These are phyloP conservation scores for Acleris holmiana DNA, from an alignment of 2,888 invertebrate species.

Conservation along the genomic window DNA sequence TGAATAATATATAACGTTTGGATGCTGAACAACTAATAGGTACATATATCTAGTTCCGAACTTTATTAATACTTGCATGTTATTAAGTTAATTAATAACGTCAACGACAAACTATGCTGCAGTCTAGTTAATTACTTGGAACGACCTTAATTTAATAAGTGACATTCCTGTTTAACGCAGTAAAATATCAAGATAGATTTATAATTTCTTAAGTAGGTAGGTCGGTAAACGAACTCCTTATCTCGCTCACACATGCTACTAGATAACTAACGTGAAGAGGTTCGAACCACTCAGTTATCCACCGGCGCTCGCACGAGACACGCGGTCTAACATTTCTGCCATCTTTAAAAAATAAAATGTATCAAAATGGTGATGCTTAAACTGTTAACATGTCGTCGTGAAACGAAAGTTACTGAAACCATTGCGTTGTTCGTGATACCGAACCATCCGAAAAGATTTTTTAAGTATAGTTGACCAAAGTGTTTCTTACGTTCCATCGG, in stretches of 20 bases:
- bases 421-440: slow-evolving; percentile 74
- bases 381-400: slow-evolving; percentile 67
- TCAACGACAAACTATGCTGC: no score
- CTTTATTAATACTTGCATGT: no score
- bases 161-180: neutral
- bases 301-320: slow-evolving; percentile 48
- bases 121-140: no score
- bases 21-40: no score
- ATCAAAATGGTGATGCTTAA: slow-evolving; percentile 78
- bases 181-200: neutral
- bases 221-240: slow-evolving; percentile 36
- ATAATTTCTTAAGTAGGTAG: slow-evolving; percentile 25
- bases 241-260: slow-evolving; percentile 17
- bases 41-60: no score
- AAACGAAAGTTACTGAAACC: slow-evolving; percentile 67
- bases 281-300: slow-evolving; percentile 16
- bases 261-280: slow-evolving; percentile 1
- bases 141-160: neutral
- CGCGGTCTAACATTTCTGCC: slow-evolving; percentile 29
- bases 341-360: slow-evolving; percentile 62
- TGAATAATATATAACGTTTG: no score
- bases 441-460: slow-evolving; percentile 78
- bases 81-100: no score
- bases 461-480: slow-evolving; percentile 80
- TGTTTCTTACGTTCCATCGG: slow-evolving; percentile 52